Conservation (phyloP, 1,140 invertebrate species). For the Panagrolaimus sp. region DNA sequence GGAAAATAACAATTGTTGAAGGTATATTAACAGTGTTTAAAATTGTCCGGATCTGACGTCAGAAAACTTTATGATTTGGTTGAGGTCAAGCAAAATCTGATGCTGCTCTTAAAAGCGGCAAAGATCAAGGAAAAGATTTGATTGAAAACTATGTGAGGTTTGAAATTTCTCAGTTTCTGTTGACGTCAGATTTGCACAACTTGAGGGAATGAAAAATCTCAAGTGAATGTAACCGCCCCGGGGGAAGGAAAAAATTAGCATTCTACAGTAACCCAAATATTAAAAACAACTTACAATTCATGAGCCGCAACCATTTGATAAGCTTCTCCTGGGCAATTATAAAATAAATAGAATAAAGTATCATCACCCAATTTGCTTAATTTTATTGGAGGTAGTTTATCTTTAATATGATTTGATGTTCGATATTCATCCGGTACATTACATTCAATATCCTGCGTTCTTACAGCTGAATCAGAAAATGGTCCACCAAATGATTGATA, state of each 20-base stretch:
- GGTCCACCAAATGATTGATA: slow-evolving; percentile 95
- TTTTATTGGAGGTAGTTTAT: slow-evolving; percentile 82
- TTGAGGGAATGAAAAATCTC: slow-evolving; percentile 22
- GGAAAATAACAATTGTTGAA: too few species aligned
- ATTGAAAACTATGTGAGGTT: too few species aligned
- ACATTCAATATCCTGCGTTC: slow-evolving; percentile 89
- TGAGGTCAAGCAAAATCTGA: too few species aligned
- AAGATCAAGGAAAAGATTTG: too few species aligned
- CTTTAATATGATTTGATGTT: slow-evolving; percentile 71
- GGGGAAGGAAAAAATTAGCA: slow-evolving; percentile 32
- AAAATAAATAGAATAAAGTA: slow-evolving; percentile 97
- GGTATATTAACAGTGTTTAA: too few species aligned
- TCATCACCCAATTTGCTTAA: slow-evolving; percentile 95
- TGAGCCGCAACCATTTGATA: slow-evolving; percentile 89
- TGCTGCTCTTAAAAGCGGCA: too few species aligned
- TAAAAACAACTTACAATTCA: slow-evolving; percentile 76
- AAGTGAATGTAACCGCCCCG: slow-evolving; percentile 56
- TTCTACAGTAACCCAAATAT: too few species aligned
- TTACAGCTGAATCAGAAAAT: slow-evolving; percentile 91
- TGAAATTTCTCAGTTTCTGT: not conserved
- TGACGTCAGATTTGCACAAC: slow-evolving; percentile 3
- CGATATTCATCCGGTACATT: slow-evolving; percentile 97
- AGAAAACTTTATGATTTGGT: too few species aligned
- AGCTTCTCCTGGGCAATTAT: slow-evolving; percentile 94
- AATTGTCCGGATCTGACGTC: too few species aligned